Conservation (phyloP, 2,113 vertebrate species). For the Platycercus adscitus region DNA sequence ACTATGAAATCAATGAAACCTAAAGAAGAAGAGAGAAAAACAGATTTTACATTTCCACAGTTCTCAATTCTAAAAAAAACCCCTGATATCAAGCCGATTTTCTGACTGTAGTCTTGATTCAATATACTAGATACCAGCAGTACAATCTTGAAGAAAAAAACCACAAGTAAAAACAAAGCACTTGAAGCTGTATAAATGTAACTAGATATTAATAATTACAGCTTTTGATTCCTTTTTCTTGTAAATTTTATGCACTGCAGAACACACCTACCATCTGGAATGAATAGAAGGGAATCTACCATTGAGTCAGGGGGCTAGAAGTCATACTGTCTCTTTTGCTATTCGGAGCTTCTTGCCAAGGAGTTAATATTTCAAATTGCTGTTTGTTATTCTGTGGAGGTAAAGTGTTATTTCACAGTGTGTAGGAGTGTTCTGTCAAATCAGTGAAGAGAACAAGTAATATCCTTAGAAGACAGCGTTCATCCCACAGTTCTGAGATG, state of each 20-base stretch:
- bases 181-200: not conserved
- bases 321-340: slow-evolving; percentile 12
- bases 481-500: slow-evolving; percentile 57
- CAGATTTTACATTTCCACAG: not conserved
- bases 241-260: not conserved
- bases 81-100: not conserved
- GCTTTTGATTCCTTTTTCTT: not conserved
- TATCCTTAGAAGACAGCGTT: slow-evolving; percentile 67
- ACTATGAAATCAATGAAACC: slow-evolving; percentile 98
- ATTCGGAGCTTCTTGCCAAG: not conserved
- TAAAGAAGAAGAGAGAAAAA: slow-evolving; percentile 50
- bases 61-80: not conserved
- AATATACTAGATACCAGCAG: not conserved
- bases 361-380: slow-evolving; percentile 66
- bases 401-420: slow-evolving; percentile 60
- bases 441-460: slow-evolving; percentile 66
- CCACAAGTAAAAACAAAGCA: not conserved
- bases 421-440: slow-evolving; percentile 70
- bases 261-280: not conserved
- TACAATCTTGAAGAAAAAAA: not conserved
- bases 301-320: not conserved
- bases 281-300: not conserved
- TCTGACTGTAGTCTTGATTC: not conserved
- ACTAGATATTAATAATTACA: not conserved
- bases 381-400: slow-evolving; percentile 71